These are phyloP conservation scores for Cepaea nemoralis DNA, from an alignment of 1,140 invertebrate genomes.

Conservation along the genomic window DNA sequence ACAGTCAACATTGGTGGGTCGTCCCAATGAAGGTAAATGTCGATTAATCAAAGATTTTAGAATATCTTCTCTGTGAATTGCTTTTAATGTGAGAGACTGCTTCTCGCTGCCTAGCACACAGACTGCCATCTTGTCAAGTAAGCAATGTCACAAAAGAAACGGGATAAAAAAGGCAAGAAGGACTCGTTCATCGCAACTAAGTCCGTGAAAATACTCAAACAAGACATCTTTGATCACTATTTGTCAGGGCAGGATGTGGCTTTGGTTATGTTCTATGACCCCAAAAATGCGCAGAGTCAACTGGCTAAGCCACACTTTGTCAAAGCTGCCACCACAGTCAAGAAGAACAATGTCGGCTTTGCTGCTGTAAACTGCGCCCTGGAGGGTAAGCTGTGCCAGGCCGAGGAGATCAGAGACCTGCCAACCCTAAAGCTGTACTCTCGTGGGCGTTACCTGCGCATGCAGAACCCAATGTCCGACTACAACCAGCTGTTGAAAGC, in stretches of 20 bases:
- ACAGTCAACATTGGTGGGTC: not conserved
- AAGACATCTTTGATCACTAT: not conserved
- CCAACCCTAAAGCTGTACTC: slow-evolving; percentile 10
- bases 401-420: not conserved
- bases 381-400: not conserved
- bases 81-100: not conserved
- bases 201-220: not conserved
- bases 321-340: not conserved
- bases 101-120: not conserved
- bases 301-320: not conserved
- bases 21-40: not conserved
- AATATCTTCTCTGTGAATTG: not conserved
- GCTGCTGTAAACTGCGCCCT: slow-evolving; percentile 16
- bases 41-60: not conserved
- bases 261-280: slow-evolving; percentile 22
- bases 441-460: not conserved
- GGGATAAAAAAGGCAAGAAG: not conserved
- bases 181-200: not conserved
- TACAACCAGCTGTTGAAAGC: not conserved
- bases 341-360: not conserved
- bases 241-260: not conserved
- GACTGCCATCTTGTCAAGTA: not conserved
- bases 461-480: not conserved
- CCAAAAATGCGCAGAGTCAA: not conserved
- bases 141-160: not conserved